phyloP scores from a whole-genome alignment of 2,888 invertebrate species.

The Amphipyra berbera region DNA sequence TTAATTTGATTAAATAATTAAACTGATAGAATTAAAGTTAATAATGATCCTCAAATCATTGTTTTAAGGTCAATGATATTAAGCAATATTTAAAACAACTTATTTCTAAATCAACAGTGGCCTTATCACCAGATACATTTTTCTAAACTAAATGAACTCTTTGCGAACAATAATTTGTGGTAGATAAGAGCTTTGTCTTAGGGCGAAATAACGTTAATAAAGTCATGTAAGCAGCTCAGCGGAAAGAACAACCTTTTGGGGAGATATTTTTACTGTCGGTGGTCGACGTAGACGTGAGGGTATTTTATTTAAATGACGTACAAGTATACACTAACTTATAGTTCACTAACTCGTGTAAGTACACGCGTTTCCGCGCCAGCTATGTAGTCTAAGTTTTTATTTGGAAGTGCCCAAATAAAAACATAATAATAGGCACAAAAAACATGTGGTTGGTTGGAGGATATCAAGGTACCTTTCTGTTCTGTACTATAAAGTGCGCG shows the following conservation, averaged over 20 bases:
- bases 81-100: slow-evolving; percentile 18
- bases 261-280: no score
- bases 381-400: no score
- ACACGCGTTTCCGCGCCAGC: no score
- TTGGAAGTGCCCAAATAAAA: no score
- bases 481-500: slow-evolving; percentile 72
- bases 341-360: no score
- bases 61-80: slow-evolving; percentile 40
- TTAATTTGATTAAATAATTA: no score
- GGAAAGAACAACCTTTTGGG: not conserved
- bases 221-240: slow-evolving; percentile 8
- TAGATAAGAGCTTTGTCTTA: not conserved
- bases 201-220: not conserved
- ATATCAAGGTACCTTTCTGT: slow-evolving; percentile 54
- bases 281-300: no score
- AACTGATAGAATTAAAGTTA: not conserved
- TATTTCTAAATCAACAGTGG: slow-evolving; percentile 8
- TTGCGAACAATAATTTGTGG: not conserved
- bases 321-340: no score
- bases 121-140: slow-evolving; percentile 15
- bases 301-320: no score
- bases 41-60: not conserved
- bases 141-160: slow-evolving; percentile 14
- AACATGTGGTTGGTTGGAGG: no score
- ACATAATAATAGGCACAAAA: no score